Evolutionary conservation across 2,113 vertebrate species (phyloP).

Genomic region (Tetraodon nigroviridis): DNA sequence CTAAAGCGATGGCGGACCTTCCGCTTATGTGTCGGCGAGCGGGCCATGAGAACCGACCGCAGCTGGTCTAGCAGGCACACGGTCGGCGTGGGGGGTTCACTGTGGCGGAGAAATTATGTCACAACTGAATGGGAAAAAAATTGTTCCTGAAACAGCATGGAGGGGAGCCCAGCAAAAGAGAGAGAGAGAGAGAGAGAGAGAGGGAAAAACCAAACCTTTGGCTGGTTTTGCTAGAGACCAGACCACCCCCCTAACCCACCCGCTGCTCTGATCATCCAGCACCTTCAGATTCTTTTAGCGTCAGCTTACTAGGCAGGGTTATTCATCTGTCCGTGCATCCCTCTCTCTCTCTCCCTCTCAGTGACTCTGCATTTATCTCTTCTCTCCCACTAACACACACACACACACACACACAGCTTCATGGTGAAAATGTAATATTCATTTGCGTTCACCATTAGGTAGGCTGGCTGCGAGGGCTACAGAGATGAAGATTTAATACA

Average conservation of each 20-base stretch:
- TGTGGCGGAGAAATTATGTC: too few species aligned
- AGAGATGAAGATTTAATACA: constrained; percentile 76
- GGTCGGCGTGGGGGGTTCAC: too few species aligned
- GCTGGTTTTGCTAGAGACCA: constrained; percentile 17
- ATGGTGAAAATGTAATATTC: constrained; percentile 58
- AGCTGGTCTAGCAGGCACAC: too few species aligned
- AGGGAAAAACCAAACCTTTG: not conserved
- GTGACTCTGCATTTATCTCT: constrained; percentile 48
- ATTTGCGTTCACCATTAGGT: constrained; percentile 65
- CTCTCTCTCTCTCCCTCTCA: constrained; percentile 21
- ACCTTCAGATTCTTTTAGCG: constrained; percentile 33
- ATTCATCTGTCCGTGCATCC: constrained; percentile 17
- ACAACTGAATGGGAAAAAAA: not conserved
- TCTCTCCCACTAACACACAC: constrained; percentile 12
- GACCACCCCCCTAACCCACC: not conserved
- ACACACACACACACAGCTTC: constrained; percentile 4
- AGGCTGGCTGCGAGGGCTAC: constrained; percentile 48
- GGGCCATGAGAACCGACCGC: too few species aligned
- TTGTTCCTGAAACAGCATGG: constrained; percentile 36
- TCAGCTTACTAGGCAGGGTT: constrained; percentile 22
- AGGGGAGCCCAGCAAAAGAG: constrained; percentile 30
- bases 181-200: constrained; percentile 19
- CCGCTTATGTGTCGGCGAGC: too few species aligned
- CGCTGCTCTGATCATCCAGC: constrained; percentile 15
- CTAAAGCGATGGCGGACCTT: too few species aligned